Percentiles rank a stretch among this genome's conserved stretches.
These are phyloP conservation scores for Protodeltote pygarga DNA, from an alignment of 2,888 invertebrate species.

Conservation along the genomic window DNA sequence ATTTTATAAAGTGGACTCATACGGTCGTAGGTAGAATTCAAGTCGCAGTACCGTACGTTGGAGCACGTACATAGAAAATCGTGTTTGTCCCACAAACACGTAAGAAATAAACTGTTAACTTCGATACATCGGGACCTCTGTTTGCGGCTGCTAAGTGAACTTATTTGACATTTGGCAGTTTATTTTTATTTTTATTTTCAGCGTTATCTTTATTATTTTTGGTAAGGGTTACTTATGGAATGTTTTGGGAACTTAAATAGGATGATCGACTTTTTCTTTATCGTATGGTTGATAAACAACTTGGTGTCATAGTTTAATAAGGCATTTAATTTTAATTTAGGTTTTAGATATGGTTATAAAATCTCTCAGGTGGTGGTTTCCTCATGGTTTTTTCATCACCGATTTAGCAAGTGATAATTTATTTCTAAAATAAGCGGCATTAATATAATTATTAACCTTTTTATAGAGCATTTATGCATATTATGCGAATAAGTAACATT, in stretches of 20 bases:
- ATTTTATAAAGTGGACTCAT: slow-evolving; percentile 49
- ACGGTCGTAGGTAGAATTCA: slow-evolving; percentile 36
- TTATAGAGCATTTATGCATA: no score
- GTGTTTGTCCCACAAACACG: slow-evolving; percentile 78
- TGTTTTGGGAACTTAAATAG: not conserved
- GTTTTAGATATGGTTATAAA: no score
- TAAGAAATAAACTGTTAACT: slow-evolving; percentile 76
- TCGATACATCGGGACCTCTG: slow-evolving; percentile 60
- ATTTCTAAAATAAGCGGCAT: no score
- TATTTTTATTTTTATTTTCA: slow-evolving; percentile 9
- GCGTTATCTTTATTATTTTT: not conserved
- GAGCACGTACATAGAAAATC: slow-evolving; percentile 75
- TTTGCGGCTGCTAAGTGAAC: slow-evolving; percentile 37
- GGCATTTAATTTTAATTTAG: no score
- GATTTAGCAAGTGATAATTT: no score
- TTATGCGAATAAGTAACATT: no score
- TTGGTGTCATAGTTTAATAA: no score
- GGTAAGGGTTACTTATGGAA: not conserved
- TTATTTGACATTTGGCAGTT: slow-evolving; percentile 27
- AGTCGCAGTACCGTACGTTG: slow-evolving; percentile 43
- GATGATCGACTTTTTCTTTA: no score
- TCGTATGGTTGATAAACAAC: no score
- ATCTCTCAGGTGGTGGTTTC: no score
- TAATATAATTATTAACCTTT: no score
- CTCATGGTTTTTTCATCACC: no score